Conservation (phyloP, 2,113 vertebrate species). For the Melierax canorus region DNA sequence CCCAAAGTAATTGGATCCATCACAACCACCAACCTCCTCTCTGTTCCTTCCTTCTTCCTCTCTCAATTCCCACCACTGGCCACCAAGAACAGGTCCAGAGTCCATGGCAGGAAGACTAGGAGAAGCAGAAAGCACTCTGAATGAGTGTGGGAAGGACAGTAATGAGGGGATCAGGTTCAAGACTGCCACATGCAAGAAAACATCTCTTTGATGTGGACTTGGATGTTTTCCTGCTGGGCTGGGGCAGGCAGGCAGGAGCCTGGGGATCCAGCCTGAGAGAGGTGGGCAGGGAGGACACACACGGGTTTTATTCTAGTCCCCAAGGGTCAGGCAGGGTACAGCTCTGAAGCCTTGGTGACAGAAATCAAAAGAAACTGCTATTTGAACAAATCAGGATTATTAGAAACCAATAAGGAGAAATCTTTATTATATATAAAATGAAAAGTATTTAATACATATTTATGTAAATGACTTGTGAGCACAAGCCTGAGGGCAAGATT, state of each 20-base stretch:
- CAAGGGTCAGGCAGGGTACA: background rate
- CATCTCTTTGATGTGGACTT: background rate
- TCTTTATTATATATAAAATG: slow-evolving; percentile 68
- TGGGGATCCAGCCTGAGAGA: background rate
- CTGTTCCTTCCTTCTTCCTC: background rate
- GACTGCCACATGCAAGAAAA: background rate
- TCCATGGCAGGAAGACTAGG: background rate
- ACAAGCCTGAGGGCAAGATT: slow-evolving; percentile 28
- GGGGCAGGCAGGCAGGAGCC: background rate
- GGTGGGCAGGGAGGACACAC: background rate
- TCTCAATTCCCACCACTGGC: background rate
- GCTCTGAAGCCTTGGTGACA: slow-evolving; percentile 18
- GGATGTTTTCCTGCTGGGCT: background rate
- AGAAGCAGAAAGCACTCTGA: background rate
- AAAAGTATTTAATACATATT: slow-evolving; percentile 68
- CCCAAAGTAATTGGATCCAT: background rate
- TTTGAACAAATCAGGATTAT: slow-evolving; percentile 67
- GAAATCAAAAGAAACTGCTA: slow-evolving; percentile 26
- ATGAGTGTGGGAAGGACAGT: background rate
- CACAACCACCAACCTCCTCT: slow-evolving; percentile 23
- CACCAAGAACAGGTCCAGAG: background rate
- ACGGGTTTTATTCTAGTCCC: background rate
- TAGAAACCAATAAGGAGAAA: slow-evolving; percentile 53
- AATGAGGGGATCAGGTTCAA: background rate
- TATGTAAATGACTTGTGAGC: slow-evolving; percentile 34